These are phyloP conservation scores for Rhingia campestris DNA, from an alignment of 2,888 invertebrate genomes.

Conservation along the genomic window DNA sequence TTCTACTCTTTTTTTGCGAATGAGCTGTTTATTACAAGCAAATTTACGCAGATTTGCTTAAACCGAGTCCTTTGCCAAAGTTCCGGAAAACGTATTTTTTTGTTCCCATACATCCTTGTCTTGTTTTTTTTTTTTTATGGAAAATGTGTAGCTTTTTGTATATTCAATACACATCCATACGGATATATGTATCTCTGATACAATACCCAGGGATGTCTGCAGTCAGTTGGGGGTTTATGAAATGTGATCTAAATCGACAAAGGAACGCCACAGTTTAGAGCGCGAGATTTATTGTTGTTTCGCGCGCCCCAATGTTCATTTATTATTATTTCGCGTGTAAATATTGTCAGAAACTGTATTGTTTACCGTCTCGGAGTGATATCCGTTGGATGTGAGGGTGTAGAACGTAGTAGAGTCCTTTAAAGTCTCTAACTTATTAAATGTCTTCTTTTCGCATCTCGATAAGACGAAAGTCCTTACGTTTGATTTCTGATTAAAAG, in stretches of 20 bases:
- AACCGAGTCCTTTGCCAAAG: conserved; percentile 52
- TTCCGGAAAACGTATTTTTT: conserved; percentile 15
- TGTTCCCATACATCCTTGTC: neutral
- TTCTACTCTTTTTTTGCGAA: conserved; percentile 32
- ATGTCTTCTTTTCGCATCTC: neutral
- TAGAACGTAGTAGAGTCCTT: conserved; percentile 12
- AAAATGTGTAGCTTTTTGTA: conserved; percentile 33
- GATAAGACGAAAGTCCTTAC: conserved; percentile 20
- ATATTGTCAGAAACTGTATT: conserved; percentile 31
- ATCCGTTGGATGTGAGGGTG: neutral
- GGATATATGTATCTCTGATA: conserved; percentile 20
- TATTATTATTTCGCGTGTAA: conserved; percentile 15
- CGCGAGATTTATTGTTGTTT: conserved; percentile 45
- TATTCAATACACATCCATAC: conserved; percentile 23
- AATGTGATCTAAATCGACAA: conserved; percentile 63
- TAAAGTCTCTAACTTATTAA: conserved; percentile 37
- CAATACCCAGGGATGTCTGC: neutral
- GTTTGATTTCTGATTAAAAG: conserved; percentile 40
- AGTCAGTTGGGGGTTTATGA: conserved; percentile 14
- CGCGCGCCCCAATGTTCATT: conserved; percentile 6
- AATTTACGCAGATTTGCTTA: conserved; percentile 62
- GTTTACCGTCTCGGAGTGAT: neutral
- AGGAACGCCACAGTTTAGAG: conserved; percentile 31
- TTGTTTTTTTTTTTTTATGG: conserved; percentile 25
- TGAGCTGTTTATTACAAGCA: conserved; percentile 57